Evolutionary conservation across 2,113 vertebrate genomes (phyloP).

Genomic region (Columba livia): DNA sequence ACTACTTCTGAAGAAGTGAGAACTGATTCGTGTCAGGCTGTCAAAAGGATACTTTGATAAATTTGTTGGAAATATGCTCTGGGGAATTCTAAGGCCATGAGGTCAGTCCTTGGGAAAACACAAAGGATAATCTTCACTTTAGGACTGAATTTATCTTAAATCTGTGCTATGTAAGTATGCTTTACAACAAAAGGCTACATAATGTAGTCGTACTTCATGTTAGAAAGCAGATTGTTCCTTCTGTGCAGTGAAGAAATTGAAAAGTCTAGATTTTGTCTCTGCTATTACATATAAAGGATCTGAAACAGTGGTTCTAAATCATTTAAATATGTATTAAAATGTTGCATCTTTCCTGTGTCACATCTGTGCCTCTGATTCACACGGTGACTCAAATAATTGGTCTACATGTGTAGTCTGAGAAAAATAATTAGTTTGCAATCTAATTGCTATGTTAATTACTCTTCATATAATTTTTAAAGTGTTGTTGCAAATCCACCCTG

Average conservation of each 20-base stretch:
- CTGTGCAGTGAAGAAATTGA: neutral
- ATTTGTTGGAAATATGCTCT: neutral
- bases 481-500: neutral
- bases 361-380: neutral
- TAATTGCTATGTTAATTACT: conserved; percentile 31
- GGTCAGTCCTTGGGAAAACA: neutral
- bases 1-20: neutral
- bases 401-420: neutral
- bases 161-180: neutral
- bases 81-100: neutral
- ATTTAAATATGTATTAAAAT: neutral
- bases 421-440: neutral
- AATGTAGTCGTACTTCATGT: neutral
- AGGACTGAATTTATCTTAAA: neutral
- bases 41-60: neutral
- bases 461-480: neutral
- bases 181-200: neutral
- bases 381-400: neutral
- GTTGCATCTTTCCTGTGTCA: neutral
- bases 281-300: neutral
- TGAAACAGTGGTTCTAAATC: neutral
- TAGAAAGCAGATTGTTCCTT: neutral
- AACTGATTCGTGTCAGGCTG: neutral
- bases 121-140: neutral
- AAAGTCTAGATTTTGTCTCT: neutral